phyloP scores from a whole-genome alignment of 2,797 vertebrate species.

The Chiloscyllium punctatum region DNA sequence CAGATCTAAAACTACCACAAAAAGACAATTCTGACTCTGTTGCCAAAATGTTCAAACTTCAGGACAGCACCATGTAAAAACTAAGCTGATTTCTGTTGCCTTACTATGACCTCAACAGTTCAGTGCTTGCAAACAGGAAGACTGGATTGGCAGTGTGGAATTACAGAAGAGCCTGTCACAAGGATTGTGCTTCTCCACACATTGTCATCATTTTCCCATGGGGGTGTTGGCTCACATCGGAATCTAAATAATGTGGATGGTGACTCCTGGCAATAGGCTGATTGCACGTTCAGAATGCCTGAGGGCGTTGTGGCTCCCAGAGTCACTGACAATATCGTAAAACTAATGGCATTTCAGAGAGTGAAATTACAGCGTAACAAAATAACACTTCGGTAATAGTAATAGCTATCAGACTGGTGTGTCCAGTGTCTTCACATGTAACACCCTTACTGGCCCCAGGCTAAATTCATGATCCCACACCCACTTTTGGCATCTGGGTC shows the following conservation, averaged over 20 bases:
- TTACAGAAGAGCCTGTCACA: not conserved
- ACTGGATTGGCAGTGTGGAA: not conserved
- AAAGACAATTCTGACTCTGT: not conserved
- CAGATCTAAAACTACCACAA: not conserved
- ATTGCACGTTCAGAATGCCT: not conserved
- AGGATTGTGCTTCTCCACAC: not conserved
- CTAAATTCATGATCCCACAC: not conserved
- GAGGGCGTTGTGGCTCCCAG: not conserved
- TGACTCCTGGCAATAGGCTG: not conserved
- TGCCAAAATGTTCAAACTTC: not conserved
- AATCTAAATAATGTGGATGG: not conserved
- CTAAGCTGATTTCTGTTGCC: not conserved
- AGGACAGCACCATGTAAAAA: not conserved
- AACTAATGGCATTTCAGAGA: not conserved
- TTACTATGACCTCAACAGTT: not conserved
- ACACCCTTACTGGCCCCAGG: not conserved
- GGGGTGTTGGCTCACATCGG: not conserved
- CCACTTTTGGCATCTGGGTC: not conserved
- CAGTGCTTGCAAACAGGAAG: not conserved
- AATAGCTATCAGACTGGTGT: conserved; percentile 28
- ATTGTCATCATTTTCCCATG: not conserved
- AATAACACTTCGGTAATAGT: not conserved
- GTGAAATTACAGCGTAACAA: not conserved
- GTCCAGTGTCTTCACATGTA: not conserved
- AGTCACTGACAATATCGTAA: not conserved